Base-by-base conservation (phyloP, 2,797 vertebrate genomes). In the Nannoperca australis region DNA sequence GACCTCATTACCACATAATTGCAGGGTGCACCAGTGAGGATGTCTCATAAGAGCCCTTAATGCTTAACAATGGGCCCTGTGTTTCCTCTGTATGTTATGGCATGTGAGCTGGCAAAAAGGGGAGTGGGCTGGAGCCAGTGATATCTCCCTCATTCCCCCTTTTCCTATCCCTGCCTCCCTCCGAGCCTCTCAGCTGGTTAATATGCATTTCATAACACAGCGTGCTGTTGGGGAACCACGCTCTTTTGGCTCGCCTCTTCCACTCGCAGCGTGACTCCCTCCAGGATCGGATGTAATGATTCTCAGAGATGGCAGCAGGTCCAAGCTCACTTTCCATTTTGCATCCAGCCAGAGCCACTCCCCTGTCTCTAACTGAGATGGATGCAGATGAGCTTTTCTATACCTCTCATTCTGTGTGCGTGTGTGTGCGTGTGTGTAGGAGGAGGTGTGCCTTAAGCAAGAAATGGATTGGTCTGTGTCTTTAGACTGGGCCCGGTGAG, bases 381-480 rank as follows among this genome's bases (percentile, higher is more conserved):
- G 89, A 92, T 91, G 89, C 79, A 84, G 87, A 91, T 86, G 84
- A 87, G 85, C 73, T 85, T 84, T 87, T 89, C 85, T 82, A 68
- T 83, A 72, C 64, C 61, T 72, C 69, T 88, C 71, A 54, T n/a
- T 79, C 74, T 72, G 40, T 62, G 56, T 66, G 66, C 51, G 64
- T 67, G 63, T 67, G 55, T 56, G 77, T 50, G 68, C 12, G 32
- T 22, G 49, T 50, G 49, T 51, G n/a, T 22, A 71, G 73, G 79
- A 76, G 89, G 82, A 11, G 40, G 66, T 74, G 79, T 51, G 84
- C 88, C 83, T 88, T 78, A 81, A 88, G 88, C 83, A 85, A 86
- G 84, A 89, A 92, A 90, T 87, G 84, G 90, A 91, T 90, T 78
- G 85, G 79, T 89, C 81, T 86, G 82, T 88, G 89, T 90, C 90